phyloP scores from a whole-genome alignment of 2,113 vertebrate species.

The Vidua chalybeata region DNA sequence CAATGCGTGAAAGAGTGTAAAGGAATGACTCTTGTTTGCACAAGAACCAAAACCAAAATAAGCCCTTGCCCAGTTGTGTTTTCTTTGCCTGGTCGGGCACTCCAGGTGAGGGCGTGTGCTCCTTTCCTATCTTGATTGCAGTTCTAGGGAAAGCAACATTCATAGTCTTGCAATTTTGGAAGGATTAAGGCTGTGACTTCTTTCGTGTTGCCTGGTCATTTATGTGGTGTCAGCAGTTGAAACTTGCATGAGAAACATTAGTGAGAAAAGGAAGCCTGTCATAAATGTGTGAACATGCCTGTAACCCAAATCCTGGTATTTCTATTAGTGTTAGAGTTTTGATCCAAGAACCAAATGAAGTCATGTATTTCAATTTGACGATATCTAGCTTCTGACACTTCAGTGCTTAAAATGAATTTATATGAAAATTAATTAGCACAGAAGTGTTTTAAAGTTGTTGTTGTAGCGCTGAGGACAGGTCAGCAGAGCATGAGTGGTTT shows the following conservation, averaged over 20 bases:
- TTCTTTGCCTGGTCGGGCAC: not conserved
- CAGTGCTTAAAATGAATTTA: not conserved
- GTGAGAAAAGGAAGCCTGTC: not conserved
- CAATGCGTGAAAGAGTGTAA: not conserved
- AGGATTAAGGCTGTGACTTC: not conserved
- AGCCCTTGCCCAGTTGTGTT: not conserved
- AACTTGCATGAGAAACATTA: not conserved
- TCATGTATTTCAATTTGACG: not conserved
- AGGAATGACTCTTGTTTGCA: not conserved
- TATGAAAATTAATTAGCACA: not conserved
- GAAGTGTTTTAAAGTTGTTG: not conserved
- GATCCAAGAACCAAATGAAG: not conserved
- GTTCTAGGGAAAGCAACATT: not conserved
- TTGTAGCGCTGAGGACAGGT: not conserved
- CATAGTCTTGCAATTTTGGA: not conserved
- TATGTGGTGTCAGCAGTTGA: not conserved
- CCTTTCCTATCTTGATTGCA: not conserved
- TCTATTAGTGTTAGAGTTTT: not conserved
- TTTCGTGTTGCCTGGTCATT: not conserved
- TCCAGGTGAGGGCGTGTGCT: not conserved
- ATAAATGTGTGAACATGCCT: not conserved
- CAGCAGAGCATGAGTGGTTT: not conserved
- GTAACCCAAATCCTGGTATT: not conserved
- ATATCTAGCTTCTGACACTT: not conserved
- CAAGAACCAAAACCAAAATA: not conserved